Conservation (phyloP, 2,113 vertebrate genomes). For the Ciconia maguari region DNA sequence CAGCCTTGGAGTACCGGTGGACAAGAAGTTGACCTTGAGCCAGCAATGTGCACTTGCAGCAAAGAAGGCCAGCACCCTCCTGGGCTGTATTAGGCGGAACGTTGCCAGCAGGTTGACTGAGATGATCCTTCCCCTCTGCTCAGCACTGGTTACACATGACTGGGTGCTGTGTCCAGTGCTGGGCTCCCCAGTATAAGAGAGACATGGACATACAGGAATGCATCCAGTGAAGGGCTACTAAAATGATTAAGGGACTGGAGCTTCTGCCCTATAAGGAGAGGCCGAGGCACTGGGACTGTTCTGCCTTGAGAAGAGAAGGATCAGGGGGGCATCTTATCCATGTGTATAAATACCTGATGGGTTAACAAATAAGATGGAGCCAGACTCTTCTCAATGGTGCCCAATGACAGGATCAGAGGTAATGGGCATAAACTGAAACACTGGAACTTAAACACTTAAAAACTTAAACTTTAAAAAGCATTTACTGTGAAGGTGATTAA, state of each 20-base stretch:
- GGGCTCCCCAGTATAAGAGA: background rate
- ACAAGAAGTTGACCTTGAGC: background rate
- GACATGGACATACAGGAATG: fast-evolving
- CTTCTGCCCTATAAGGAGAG: background rate
- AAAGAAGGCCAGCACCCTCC: background rate
- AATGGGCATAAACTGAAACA: background rate
- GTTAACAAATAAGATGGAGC: background rate
- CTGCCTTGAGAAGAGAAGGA: background rate
- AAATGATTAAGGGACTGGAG: background rate
- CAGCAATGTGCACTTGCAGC: background rate
- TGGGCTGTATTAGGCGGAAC: background rate
- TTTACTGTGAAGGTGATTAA: background rate
- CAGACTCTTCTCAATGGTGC: background rate
- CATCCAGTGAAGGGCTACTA: background rate
- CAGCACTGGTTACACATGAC: background rate
- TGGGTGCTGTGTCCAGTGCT: background rate
- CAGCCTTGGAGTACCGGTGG: background rate
- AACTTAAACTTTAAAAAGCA: background rate
- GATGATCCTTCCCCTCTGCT: background rate
- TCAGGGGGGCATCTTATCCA: background rate
- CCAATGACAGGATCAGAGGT: background rate
- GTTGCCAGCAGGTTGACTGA: background rate
- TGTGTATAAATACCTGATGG: background rate
- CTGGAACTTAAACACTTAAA: background rate
- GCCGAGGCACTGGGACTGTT: background rate